Evolutionary conservation across 2,888 invertebrate genomes (phyloP).

Genomic region (Digitonthophagus gazella): DNA sequence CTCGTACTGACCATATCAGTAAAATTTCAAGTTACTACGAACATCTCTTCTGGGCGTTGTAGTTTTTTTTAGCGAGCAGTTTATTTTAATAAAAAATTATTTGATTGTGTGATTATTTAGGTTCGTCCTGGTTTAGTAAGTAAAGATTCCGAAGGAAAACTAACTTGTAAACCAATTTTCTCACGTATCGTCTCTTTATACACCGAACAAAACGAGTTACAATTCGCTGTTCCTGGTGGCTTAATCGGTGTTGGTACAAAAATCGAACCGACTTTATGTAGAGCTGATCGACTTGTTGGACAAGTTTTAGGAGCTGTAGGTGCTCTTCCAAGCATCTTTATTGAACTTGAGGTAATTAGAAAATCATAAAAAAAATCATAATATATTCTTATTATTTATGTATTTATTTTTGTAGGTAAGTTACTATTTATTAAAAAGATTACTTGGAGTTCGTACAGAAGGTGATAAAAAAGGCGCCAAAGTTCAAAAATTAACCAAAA

Average conservation of each 20-base stretch:
- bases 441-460: conserved; percentile 96
- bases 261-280: conserved; percentile 97
- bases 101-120: conserved; percentile 43
- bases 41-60: no score
- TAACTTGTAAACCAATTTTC: conserved; percentile 95
- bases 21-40: no score
- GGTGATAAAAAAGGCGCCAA: conserved; percentile 99
- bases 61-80: no score
- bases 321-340: conserved; percentile 94
- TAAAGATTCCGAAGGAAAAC: conserved; percentile 91
- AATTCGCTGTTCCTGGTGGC: conserved; percentile 99
- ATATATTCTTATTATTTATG: conserved; percentile 10
- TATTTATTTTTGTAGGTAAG: conserved; percentile 54
- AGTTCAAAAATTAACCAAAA: conserved; percentile 87
- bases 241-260: conserved; percentile 98
- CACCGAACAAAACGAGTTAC: conserved; percentile 97
- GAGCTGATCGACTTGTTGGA: conserved; percentile 97
- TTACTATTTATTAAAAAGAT: conserved; percentile 91
- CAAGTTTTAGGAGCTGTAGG: conserved; percentile 92
- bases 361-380: not conserved
- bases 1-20: no score
- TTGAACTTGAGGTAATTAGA: conserved; percentile 83
- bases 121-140: conserved; percentile 94
- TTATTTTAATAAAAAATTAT: not conserved
- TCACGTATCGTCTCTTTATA: conserved; percentile 95